These are phyloP conservation scores for Arenaria interpres DNA, from an alignment of 2,113 vertebrate genomes.

Conservation along the genomic window DNA sequence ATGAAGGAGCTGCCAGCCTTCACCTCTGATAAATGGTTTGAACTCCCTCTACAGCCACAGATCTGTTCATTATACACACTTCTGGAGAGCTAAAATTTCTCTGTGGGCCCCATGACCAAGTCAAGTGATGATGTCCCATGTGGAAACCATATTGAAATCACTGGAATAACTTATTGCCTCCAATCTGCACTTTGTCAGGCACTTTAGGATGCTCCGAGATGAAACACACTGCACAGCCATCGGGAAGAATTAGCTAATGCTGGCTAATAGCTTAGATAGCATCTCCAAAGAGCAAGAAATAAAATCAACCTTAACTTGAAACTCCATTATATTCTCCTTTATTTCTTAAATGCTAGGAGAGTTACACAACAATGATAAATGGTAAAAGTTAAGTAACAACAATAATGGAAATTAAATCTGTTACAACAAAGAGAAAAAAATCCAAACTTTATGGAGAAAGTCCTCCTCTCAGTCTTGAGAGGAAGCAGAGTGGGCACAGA, in stretches of 20 bases:
- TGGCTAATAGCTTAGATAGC: neutral
- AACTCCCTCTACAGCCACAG: neutral
- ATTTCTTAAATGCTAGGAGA: slow-evolving; percentile 16
- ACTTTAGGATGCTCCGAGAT: neutral
- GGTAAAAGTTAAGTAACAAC: neutral
- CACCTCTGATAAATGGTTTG: neutral
- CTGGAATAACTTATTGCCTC: neutral
- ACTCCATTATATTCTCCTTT: slow-evolving; percentile 30
- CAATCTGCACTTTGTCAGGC: neutral
- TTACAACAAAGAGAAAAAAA: neutral
- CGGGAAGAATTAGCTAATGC: slow-evolving; percentile 33
- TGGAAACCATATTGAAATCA: neutral
- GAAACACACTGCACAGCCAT: neutral
- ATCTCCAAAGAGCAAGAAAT: slow-evolving; percentile 14
- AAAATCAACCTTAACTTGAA: slow-evolving; percentile 23
- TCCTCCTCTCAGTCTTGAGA: neutral
- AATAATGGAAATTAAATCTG: neutral
- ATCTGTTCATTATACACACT: neutral
- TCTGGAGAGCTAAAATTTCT: neutral
- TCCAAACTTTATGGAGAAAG: neutral
- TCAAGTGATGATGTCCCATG: neutral
- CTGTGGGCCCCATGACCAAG: neutral
- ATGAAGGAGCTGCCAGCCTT: neutral
- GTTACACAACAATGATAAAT: neutral
- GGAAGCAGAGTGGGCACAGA: neutral